Evolutionary conservation across 2,113 vertebrate species (phyloP).

Genomic region (Bagarius yarrelli): DNA sequence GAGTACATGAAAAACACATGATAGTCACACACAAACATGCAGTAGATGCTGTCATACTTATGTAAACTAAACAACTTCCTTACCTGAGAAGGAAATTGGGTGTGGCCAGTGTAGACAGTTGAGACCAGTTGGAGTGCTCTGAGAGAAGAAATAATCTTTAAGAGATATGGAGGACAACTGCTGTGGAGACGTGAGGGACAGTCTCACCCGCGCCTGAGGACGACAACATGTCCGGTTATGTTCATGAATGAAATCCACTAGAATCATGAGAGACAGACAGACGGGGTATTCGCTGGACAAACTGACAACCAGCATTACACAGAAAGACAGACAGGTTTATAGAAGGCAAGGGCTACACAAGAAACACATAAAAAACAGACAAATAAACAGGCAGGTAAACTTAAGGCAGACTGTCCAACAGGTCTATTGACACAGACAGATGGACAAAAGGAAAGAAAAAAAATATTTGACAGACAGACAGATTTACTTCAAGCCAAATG

Average conservation of each 20-base stretch:
- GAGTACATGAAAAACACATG: too few relatives aligned
- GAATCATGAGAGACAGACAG: not conserved
- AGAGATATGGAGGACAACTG: slow-evolving; percentile 61
- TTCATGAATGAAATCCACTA: not conserved
- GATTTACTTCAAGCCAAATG: slow-evolving; percentile 3
- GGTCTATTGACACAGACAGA: not conserved
- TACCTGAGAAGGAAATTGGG: slow-evolving; percentile 64
- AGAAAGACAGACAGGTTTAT: not conserved
- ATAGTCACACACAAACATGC: not conserved
- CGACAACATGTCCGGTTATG: not conserved
- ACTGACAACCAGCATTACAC: not conserved
- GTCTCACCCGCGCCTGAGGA: slow-evolving; percentile 63
- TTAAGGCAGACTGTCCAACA: not conserved
- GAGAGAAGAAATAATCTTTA: slow-evolving; percentile 71
- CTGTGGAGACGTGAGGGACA: slow-evolving; percentile 56
- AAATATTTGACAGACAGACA: not conserved
- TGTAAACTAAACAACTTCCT: not conserved
- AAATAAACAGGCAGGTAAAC: not conserved
- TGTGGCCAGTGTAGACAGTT: slow-evolving; percentile 68
- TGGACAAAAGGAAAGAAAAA: not conserved
- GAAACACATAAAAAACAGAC: not conserved
- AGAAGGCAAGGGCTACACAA: not conserved
- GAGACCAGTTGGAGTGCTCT: slow-evolving; percentile 76
- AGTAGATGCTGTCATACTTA: too few relatives aligned
- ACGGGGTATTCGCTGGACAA: not conserved